phyloP scores from a whole-genome alignment of 2,113 vertebrate genomes.

The Mohoua ochrocephala region DNA sequence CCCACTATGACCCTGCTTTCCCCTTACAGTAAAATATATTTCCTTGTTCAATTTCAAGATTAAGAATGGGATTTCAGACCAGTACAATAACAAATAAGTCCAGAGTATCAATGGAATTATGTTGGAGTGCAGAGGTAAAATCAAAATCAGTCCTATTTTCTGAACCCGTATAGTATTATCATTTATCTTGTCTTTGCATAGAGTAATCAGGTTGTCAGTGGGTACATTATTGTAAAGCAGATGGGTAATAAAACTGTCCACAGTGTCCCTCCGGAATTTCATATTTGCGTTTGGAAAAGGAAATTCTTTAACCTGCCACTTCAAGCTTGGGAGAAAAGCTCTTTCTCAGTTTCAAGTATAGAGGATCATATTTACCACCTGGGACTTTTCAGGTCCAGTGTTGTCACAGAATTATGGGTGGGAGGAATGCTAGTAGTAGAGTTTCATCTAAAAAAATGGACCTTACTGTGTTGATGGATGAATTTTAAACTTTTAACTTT shows the following conservation, averaged over 20 bases:
- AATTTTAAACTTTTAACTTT: slow-evolving; percentile 21
- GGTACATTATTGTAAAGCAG: background rate
- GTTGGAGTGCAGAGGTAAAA: background rate
- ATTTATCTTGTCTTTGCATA: background rate
- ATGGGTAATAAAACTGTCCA: background rate
- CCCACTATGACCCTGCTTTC: background rate
- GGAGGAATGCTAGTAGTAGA: background rate
- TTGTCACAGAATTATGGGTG: background rate
- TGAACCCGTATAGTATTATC: background rate
- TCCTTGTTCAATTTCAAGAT: background rate
- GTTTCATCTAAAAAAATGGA: background rate
- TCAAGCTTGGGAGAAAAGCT: background rate
- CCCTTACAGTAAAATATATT: background rate
- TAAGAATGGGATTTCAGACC: background rate
- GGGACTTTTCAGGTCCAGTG: background rate
- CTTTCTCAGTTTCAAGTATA: background rate
- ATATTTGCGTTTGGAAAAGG: background rate
- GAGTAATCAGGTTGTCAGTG: background rate
- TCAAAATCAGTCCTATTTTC: background rate
- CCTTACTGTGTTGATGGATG: background rate
- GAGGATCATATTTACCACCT: background rate
- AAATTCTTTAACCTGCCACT: background rate
- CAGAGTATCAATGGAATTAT: background rate
- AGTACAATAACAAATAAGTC: background rate
- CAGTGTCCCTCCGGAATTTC: background rate